Evolutionary conservation across 2,113 vertebrate genomes (phyloP).

Genomic region (Cervus canadensis): DNA sequence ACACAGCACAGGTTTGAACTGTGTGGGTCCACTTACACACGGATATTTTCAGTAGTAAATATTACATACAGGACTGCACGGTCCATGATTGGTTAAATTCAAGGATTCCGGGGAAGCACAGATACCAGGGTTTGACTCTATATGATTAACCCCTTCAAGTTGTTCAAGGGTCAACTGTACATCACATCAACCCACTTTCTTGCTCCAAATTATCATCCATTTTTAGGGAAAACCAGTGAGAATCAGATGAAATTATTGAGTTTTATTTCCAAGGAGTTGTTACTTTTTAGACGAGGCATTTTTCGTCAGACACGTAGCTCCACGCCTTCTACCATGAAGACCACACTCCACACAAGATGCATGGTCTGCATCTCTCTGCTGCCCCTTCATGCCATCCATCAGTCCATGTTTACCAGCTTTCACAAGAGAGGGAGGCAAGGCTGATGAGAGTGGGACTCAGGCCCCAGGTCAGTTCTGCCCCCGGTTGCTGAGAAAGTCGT

Average conservation of each 20-base stretch:
- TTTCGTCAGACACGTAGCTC: not conserved
- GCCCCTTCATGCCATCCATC: fast-evolving
- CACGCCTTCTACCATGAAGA: not conserved
- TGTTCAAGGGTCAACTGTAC: not conserved
- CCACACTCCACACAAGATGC: fast-evolving
- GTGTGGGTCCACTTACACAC: too few species aligned
- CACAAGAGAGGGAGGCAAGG: not conserved
- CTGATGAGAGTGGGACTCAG: too few species aligned
- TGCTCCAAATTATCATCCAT: not conserved
- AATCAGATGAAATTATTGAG: not conserved
- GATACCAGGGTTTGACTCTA: not conserved
- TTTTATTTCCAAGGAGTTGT: not conserved
- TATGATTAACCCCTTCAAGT: not conserved
- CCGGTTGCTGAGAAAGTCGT: not conserved
- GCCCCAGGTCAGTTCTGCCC: not conserved
- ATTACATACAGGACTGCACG: not conserved
- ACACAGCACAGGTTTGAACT: not conserved
- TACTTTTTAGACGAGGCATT: not conserved
- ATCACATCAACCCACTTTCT: fast-evolving
- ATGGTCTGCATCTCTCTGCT: fast-evolving
- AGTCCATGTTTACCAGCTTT: fast-evolving
- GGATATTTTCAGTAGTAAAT: not conserved
- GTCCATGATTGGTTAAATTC: not conserved
- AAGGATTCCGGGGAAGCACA: not conserved
- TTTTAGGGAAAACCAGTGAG: not conserved